Percentiles rank a stretch among this genome's conserved stretches.
These are phyloP conservation scores for Drosophila arawakana DNA, from an alignment of 1,140 invertebrate species.

Conservation along the genomic window DNA sequence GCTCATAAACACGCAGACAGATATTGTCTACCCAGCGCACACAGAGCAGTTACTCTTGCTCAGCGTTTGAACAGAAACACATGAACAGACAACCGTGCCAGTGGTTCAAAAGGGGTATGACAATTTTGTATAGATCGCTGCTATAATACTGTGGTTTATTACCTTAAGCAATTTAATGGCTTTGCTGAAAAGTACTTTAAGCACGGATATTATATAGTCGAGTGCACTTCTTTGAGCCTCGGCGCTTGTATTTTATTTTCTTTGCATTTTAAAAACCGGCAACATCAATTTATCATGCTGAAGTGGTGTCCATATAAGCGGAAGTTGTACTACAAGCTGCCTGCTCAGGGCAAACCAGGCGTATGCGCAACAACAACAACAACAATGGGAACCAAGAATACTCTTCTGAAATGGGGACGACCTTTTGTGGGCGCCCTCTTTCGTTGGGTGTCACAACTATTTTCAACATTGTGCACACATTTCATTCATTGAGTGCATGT, in stretches of 20 bases:
- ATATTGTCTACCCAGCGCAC: background rate
- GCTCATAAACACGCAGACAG: conserved; percentile 11
- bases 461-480: conserved; percentile 82
- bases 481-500: conserved; percentile 82
- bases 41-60: conserved; percentile 5
- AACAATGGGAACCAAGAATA: conserved; percentile 14
- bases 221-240: conserved; percentile 2
- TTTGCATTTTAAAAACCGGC: conserved; percentile 52
- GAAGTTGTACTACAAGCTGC: conserved; percentile 62
- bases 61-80: background rate
- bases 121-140: background rate
- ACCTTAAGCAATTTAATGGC: no score
- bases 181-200: background rate
- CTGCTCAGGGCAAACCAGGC: conserved; percentile 60
- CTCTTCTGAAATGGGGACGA: conserved; percentile 21
- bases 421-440: conserved; percentile 11
- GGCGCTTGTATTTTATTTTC: conserved; percentile 38
- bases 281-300: conserved; percentile 75
- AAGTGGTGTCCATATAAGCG: conserved; percentile 75
- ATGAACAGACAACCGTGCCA: background rate
- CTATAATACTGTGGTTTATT: no score
- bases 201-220: conserved; percentile 17
- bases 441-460: conserved; percentile 71
- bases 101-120: background rate
- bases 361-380: conserved; percentile 64